Conservation (phyloP, 2,888 invertebrate genomes). For the Leucoptera coffeella region DNA sequence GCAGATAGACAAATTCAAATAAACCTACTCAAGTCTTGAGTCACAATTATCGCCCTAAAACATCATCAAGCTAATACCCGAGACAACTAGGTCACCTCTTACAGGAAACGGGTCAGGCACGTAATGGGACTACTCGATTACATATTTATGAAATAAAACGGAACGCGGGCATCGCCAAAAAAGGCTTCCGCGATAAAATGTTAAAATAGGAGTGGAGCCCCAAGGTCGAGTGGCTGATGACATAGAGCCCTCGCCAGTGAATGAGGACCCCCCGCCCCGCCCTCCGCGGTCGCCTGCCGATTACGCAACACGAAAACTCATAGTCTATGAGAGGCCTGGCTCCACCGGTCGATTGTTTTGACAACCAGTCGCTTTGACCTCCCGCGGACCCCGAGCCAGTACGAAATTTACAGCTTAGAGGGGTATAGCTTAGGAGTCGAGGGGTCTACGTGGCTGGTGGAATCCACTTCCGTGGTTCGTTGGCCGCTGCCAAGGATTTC, state of each 20-base stretch:
- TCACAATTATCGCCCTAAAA: too few species aligned
- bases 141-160: too few species aligned
- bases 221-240: slow-evolving; percentile 31
- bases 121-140: too few species aligned
- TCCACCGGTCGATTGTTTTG: background rate
- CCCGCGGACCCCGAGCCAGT: too few species aligned
- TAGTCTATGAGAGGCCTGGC: background rate
- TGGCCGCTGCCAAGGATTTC: slow-evolving; percentile 38
- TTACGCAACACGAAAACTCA: too few species aligned
- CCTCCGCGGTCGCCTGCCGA: slow-evolving; percentile 6
- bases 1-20: too few species aligned
- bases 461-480: slow-evolving; percentile 34
- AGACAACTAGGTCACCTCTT: too few species aligned
- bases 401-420: too few species aligned
- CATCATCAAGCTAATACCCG: too few species aligned
- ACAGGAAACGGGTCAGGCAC: too few species aligned
- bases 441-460: slow-evolving; percentile 9
- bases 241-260: slow-evolving; percentile 23
- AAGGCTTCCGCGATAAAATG: slow-evolving; percentile 5
- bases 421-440: slow-evolving; percentile 1
- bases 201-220: slow-evolving; percentile 5
- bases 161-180: slow-evolving; percentile 1
- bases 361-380: background rate
- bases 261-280: slow-evolving; percentile 9
- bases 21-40: too few species aligned